Percentiles rank a stretch among this genome's conserved stretches.
These are phyloP conservation scores for Chlorospingus semifuscus DNA, from an alignment of 2,797 vertebrate species.

Conservation along the genomic window DNA sequence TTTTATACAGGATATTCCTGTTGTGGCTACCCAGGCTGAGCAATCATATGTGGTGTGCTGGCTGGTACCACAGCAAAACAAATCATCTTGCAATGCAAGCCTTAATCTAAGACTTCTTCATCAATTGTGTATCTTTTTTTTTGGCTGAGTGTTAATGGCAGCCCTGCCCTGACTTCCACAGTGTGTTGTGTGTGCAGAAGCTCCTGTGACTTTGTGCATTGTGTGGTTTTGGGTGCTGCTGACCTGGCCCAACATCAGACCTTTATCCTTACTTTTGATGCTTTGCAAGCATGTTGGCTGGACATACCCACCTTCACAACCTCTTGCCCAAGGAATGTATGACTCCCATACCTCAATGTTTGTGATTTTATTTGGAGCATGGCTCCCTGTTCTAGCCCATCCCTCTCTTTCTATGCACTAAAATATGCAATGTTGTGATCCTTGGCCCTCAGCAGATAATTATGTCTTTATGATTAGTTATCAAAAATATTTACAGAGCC, in stretches of 20 bases:
- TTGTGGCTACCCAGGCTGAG: not conserved
- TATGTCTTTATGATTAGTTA: not conserved
- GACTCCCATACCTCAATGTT: not conserved
- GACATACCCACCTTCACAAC: not conserved
- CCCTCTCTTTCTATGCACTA: not conserved
- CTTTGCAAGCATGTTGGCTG: not conserved
- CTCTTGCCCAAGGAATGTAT: not conserved
- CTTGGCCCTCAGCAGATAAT: not conserved
- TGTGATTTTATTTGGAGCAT: not conserved
- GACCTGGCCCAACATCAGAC: not conserved
- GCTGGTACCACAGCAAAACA: not conserved
- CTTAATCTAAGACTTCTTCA: not conserved
- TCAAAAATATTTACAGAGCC: not conserved
- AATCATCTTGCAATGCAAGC: not conserved
- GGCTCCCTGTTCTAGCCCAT: not conserved
- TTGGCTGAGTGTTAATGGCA: not conserved
- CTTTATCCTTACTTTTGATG: not conserved
- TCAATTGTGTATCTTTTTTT: not conserved
- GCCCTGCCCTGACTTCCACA: not conserved
- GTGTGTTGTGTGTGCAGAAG: rapidly evolving
- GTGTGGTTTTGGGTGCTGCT: not conserved
- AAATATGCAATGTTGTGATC: not conserved
- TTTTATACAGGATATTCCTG: not conserved
- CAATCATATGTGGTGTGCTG: not conserved
- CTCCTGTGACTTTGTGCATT: not conserved